Conservation (phyloP, 2,113 vertebrate genomes). For the Peromyscus polionotus region DNA sequence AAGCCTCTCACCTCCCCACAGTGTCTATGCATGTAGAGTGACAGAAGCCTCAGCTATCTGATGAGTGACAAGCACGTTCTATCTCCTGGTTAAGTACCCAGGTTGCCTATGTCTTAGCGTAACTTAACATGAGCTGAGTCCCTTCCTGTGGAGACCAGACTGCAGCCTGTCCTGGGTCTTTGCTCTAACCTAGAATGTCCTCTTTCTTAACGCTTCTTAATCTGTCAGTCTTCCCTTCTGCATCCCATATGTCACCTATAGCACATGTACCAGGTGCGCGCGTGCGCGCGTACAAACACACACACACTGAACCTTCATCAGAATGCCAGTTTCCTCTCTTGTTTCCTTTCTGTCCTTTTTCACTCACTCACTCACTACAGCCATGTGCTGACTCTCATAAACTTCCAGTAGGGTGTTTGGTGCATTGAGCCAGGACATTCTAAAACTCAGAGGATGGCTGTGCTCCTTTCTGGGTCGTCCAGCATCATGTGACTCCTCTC, state of each 20-base stretch:
- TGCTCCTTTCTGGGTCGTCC: neutral
- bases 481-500: neutral
- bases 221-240: neutral
- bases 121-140: neutral
- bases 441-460: neutral
- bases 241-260: neutral
- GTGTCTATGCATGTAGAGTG: neutral
- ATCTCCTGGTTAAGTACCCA: neutral
- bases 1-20: neutral
- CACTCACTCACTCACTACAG: too few relatives aligned
- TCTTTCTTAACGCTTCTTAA: neutral
- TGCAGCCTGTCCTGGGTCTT: neutral
- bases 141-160: neutral
- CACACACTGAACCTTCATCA: neutral
- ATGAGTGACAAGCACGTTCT: neutral
- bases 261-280: fast-evolving
- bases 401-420: neutral
- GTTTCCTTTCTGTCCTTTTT: neutral
- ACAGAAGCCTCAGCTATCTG: neutral
- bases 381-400: neutral
- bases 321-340: neutral
- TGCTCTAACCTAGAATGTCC: neutral
- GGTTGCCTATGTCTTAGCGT: neutral
- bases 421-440: neutral
- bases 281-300: neutral